phyloP scores from a whole-genome alignment of 2,797 vertebrate genomes.

The Nyctibius grandis region DNA sequence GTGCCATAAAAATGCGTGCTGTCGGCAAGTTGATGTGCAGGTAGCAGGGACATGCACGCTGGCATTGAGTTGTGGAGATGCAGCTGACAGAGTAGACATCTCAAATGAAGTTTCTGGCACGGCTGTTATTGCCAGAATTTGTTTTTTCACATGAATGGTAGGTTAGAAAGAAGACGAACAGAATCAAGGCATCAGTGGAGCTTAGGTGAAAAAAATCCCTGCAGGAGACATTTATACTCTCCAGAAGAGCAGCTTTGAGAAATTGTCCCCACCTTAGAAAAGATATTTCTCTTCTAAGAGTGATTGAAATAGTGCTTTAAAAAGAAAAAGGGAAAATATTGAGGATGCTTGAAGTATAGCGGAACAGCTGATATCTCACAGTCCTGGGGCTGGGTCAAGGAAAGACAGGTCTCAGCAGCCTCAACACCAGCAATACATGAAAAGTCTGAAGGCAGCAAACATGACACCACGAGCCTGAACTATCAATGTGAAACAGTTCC shows the following conservation, averaged over 20 bases:
- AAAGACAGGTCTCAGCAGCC: background rate
- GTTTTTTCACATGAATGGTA: background rate
- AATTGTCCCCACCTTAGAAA: background rate
- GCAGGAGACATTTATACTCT: background rate
- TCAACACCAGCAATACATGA: background rate
- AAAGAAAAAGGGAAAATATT: background rate
- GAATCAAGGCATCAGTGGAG: background rate
- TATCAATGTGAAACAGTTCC: background rate
- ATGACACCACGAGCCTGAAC: background rate
- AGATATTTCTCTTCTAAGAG: background rate
- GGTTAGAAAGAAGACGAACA: background rate
- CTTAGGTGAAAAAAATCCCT: background rate
- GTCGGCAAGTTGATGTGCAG: background rate
- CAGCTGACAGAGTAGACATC: background rate
- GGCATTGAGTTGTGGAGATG: background rate
- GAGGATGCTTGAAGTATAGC: background rate
- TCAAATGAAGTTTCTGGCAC: background rate
- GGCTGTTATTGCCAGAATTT: background rate
- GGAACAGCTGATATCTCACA: background rate
- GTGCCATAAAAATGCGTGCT: background rate
- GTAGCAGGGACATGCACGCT: background rate
- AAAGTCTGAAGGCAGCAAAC: background rate
- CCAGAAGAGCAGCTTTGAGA: background rate
- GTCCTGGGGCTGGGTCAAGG: background rate
- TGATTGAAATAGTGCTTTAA: background rate